Evolutionary conservation across 2,113 vertebrate genomes (phyloP), one percentile per base, ranked within the genome.

Genomic region (Otis tarda): DNA sequence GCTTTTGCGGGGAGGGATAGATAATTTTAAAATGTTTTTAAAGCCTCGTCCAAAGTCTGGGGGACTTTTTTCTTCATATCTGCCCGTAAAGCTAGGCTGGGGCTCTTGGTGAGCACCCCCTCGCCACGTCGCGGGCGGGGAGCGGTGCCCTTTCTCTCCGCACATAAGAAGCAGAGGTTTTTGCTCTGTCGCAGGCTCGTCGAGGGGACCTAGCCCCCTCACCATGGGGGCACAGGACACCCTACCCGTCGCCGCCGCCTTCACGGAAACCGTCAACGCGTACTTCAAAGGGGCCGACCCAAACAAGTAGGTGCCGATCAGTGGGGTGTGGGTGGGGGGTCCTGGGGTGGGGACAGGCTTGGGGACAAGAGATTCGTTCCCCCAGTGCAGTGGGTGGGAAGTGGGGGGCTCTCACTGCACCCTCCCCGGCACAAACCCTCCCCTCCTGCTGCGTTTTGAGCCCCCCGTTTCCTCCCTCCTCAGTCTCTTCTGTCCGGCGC

Each of bases 161-260:
- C 77, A 10, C 2, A 2, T 94, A 67, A 75, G 18, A 84, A 95
- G 17, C 7, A 59, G 64, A n/a, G 88, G 12, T 18, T 23, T 97
- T 63, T 93, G 83, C 53, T 98, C 77, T 98, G 43, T 92, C 97
- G 43, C 94, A 99, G 99, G 98, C 63, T 99, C 99, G 6, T 99
- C 99, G 7, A 97, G 99, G 96, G 99, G 99, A 14, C 99, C 99
- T 83, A 99, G 99, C 93, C 99, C 99, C 14, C 98, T 99, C n/a
- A 99, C 99, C 93, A 99, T 99, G 99, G 99, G 99, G 56, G 98
- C 99, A 27, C 99, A 99, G 98, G 99, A 99, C 96, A 99, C 99
- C 33, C 98, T 99, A 39, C 99, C 99, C 6, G 99, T 99, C 47
- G 99, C 99, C 7, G 99, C 99, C 20, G 99, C 99, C 92, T 99